Evolutionary conservation across 2,797 vertebrate species (phyloP), one percentile per base, ranked within the genome.

Genomic region (Echiichthys vipera): DNA sequence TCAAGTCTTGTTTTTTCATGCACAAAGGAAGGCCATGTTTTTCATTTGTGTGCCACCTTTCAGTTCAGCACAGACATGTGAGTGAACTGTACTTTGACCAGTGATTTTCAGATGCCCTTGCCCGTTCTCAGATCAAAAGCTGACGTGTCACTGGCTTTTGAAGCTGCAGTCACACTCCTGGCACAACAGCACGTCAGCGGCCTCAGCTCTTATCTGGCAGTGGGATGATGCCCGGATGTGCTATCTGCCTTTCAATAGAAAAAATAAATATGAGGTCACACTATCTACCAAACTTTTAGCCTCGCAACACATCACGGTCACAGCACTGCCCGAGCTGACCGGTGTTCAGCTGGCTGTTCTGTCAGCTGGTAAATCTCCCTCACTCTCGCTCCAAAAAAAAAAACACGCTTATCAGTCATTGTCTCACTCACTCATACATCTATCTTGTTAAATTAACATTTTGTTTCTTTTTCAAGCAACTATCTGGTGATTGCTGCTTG

Each of bases 121-220:
- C 88, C 84, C 85, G 69, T 85, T 72, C 83, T 65, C 69, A 70
- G 85, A 90, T 91, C 86, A 90, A 88, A 88, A 80, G 84, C 88
- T 84, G 89, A 90, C 53, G 65, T 83, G 87, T 86, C 75, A 32
- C 64, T 51, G 54, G 78, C 86, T 89, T n/a, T 89, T 90, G 76
- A 86, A 85, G 82, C 79, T 50, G 75, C 71, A 76, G 81, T 83
- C 84, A 37, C 77, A 84, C 78, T 89, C 80, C 70, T 82, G 82
- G 89, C 83, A n/a, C n/a, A 71, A 62, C 69, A 1, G 73, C 72
- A 73, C 74, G 87, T 81, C 85, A 78, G 77, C 22, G 58, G 50
- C 70, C 65, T 43, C 14, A 59, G 51, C 63, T 77, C 78, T 84
- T 84, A 85, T 83, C 78, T 68, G 68, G 49, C 56, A 1, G 25